Percentiles rank a stretch among this genome's conserved stretches.
phyloP scores from a whole-genome alignment of 2,113 vertebrate genomes.

The Catagonus wagneri region DNA sequence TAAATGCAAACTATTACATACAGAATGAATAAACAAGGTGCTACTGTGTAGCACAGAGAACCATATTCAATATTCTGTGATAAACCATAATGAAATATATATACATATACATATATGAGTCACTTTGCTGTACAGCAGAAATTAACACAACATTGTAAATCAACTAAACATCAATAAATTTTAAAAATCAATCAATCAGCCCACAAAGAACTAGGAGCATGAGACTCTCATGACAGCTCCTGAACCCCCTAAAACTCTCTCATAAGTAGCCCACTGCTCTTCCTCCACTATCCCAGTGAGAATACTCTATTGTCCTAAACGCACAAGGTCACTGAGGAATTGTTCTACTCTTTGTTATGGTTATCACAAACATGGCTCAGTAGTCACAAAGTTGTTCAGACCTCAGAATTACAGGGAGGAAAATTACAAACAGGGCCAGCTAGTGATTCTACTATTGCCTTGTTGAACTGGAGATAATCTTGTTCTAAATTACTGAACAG shows the following conservation, averaged over 20 bases:
- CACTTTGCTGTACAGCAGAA: no score
- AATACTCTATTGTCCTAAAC: not conserved
- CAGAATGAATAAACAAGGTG: no score
- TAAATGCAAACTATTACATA: no score
- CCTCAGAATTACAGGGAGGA: not conserved
- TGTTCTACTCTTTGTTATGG: not conserved
- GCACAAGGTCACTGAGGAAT: not conserved
- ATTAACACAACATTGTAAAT: no score
- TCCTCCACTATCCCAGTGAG: not conserved
- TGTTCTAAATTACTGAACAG: not conserved
- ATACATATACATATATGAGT: no score
- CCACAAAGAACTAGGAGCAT: not conserved
- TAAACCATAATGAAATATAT: no score
- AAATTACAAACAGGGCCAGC: not conserved
- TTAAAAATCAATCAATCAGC: slow-evolving; percentile 33
- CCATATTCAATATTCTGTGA: no score
- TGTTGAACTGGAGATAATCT: not conserved
- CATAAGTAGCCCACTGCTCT: not conserved
- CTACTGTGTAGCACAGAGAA: no score
- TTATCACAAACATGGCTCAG: not conserved
- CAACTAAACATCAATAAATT: no score
- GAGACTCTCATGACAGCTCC: not conserved
- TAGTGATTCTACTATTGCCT: not conserved
- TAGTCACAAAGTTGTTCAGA: not conserved
- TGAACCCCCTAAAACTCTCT: not conserved